Evolutionary conservation across 2,888 invertebrate species (phyloP).

Genomic region (Ganaspis brasiliensis): DNA sequence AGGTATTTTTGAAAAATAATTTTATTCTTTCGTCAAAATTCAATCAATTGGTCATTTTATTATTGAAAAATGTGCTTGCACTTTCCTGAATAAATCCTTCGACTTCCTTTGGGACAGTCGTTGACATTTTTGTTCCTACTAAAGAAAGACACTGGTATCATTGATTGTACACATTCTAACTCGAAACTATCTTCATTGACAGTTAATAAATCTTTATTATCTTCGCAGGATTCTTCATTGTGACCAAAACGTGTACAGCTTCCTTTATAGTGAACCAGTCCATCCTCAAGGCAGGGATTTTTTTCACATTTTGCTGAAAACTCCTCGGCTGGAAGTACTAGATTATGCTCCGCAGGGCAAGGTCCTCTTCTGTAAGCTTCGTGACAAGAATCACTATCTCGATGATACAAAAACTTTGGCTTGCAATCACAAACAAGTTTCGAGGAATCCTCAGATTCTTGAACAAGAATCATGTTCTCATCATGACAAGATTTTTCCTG

Average conservation of each 20-base stretch:
- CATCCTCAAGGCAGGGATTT: constrained; percentile 85
- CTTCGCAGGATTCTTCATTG: background rate
- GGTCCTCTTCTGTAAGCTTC: constrained; percentile 86
- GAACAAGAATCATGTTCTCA: constrained; percentile 84
- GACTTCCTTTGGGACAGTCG: constrained; percentile 70
- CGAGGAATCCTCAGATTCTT: constrained; percentile 82
- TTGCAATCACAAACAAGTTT: constrained; percentile 85
- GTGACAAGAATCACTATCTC: constrained; percentile 84
- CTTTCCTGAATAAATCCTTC: constrained; percentile 65
- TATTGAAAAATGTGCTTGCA: constrained; percentile 59
- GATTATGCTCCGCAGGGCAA: constrained; percentile 82
- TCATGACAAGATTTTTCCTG: background rate
- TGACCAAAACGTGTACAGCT: constrained; percentile 53
- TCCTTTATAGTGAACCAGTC: constrained; percentile 81
- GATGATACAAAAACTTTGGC: constrained; percentile 83
- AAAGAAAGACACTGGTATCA: background rate
- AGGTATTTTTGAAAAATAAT: too few species aligned
- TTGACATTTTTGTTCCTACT: background rate
- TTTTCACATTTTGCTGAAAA: constrained; percentile 83
- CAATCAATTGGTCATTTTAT: background rate
- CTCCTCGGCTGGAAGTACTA: constrained; percentile 82
- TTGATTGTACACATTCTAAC: background rate
- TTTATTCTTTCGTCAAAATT: too few species aligned
- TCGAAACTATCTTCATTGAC: background rate
- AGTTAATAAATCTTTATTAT: background rate